Conservation (phyloP, 1,140 invertebrate genomes). For the Andrena cerasifolii region DNA sequence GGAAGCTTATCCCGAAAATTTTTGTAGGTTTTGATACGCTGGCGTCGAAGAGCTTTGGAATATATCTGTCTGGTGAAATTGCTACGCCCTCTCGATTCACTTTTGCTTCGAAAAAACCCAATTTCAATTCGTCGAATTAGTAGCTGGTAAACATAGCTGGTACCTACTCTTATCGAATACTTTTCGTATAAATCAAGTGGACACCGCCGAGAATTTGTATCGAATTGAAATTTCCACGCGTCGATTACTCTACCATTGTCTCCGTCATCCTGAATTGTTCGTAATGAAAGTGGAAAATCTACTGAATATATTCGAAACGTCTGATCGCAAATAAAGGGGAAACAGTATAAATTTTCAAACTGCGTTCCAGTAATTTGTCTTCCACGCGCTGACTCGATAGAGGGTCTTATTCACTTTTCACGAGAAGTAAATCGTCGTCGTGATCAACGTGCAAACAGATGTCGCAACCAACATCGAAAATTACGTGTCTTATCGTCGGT, state of each 20-base stretch:
- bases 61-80: background rate
- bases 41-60: background rate
- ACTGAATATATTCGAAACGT: conserved; percentile 29
- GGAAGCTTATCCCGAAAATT: background rate
- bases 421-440: too few species aligned
- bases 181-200: background rate
- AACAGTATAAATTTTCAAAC: conserved; percentile 45
- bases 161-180: conserved; percentile 8
- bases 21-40: background rate
- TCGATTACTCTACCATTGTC: conserved; percentile 21
- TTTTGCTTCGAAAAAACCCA: conserved; percentile 18
- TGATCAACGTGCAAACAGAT: background rate
- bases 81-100: background rate
- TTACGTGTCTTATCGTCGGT: background rate
- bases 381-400: background rate
- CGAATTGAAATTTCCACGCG: background rate
- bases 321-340: conserved; percentile 46
- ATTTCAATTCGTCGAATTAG: background rate
- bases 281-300: conserved; percentile 23
- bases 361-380: conserved; percentile 28
- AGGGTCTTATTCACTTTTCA: background rate
- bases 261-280: conserved; percentile 24
- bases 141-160: background rate
- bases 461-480: background rate
- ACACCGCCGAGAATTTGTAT: background rate